Percentiles rank a stretch among this genome's conserved stretches.
phyloP scores from a whole-genome alignment of 1,140 invertebrate species.

The Micrasema longulum region DNA sequence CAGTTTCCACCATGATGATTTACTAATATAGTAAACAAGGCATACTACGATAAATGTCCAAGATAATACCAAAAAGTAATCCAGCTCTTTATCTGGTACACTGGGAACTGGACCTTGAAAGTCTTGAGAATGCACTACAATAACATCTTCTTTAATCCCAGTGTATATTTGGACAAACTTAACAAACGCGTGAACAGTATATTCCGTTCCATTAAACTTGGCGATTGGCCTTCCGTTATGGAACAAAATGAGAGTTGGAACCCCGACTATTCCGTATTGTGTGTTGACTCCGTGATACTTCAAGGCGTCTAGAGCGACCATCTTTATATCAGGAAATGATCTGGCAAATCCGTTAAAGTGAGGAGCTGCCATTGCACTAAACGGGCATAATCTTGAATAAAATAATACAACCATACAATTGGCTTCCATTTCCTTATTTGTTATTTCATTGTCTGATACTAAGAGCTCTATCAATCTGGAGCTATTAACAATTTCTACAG shows the following conservation, averaged over 20 bases:
- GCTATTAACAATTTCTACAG: constrained; percentile 65
- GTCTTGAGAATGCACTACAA: constrained; percentile 81
- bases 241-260: constrained; percentile 92
- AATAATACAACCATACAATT: constrained; percentile 88
- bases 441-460: constrained; percentile 61
- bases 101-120: constrained; percentile 84
- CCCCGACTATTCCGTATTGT: constrained; percentile 93
- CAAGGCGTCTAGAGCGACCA: constrained; percentile 91
- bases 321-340: constrained; percentile 88
- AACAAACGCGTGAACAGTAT: constrained; percentile 82
- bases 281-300: constrained; percentile 89
- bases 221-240: constrained; percentile 90
- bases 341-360: constrained; percentile 89
- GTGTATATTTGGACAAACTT: constrained; percentile 87
- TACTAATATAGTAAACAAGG: constrained; percentile 79
- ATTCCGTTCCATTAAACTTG: constrained; percentile 88
- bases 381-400: constrained; percentile 90
- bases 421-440: constrained; percentile 62
- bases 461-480: constrained; percentile 59
- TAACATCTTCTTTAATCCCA: constrained; percentile 71
- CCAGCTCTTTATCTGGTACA: constrained; percentile 77
- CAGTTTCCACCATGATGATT: constrained; percentile 82
- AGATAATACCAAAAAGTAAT: constrained; percentile 85
- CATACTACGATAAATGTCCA: constrained; percentile 90
- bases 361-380: constrained; percentile 89